Evolutionary conservation across 2,888 invertebrate genomes (phyloP).

Genomic region (Drosophila macrospina): DNA sequence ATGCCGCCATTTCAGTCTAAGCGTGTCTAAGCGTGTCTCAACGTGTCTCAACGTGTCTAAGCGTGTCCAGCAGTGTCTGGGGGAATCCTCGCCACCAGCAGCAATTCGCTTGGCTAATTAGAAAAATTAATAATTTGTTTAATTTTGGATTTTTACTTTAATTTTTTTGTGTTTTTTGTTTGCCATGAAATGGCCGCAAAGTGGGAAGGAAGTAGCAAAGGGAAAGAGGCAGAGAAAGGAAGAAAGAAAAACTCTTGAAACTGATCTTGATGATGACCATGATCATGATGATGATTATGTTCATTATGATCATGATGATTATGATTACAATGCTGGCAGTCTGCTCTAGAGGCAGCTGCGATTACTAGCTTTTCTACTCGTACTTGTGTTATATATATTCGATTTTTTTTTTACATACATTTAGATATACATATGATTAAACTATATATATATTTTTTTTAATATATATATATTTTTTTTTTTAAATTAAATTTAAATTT

Average conservation of each 20-base stretch:
- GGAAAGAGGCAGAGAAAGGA: neutral
- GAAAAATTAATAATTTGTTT: conserved; percentile 9
- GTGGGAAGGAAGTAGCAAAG: neutral
- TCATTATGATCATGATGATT: conserved; percentile 11
- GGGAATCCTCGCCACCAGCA: neutral
- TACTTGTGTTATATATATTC: conserved; percentile 78
- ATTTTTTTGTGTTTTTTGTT: neutral
- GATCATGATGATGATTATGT: neutral
- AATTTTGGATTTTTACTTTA: conserved; percentile 4
- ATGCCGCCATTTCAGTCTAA: conserved; percentile 84
- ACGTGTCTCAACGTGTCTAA: too few relatives aligned
- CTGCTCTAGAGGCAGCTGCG: conserved; percentile 16
- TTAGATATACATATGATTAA: conserved; percentile 3
- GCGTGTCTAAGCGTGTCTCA: too few relatives aligned
- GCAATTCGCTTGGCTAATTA: neutral
- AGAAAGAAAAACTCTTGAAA: neutral
- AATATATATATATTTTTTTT: conserved; percentile 27
- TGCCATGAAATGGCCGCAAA: conserved; percentile 40
- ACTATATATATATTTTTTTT: neutral
- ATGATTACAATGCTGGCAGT: conserved; percentile 32
- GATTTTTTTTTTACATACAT: conserved; percentile 34
- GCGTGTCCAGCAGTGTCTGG: too few relatives aligned
- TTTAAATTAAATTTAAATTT: conserved; percentile 6
- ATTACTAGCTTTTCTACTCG: conserved; percentile 74
- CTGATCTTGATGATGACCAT: conserved; percentile 5